A percentile compares a stretch with the other conserved stretches of the same genome.
Evolutionary conservation across 2,797 vertebrate species (phyloP).

Genomic region (Trichosurus vulpecula): DNA sequence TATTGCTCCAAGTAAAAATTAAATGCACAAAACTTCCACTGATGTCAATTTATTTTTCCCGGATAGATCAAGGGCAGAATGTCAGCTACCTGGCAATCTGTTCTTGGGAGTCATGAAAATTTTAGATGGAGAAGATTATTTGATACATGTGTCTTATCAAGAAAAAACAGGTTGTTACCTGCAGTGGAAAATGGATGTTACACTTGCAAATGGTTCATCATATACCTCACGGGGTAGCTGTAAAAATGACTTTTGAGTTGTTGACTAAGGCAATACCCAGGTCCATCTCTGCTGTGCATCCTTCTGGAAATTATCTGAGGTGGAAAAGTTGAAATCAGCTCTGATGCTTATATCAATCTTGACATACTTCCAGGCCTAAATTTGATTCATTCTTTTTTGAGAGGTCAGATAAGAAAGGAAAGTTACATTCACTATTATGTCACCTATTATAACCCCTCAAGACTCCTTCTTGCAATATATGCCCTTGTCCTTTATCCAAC

Average conservation of each 20-base stretch:
- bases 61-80: constrained; percentile 32
- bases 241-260: neutral
- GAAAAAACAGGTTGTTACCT: neutral
- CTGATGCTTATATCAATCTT: constrained; percentile 36
- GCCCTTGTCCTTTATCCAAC: constrained; percentile 27
- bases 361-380: constrained; percentile 24
- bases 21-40: neutral
- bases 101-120: constrained; percentile 19
- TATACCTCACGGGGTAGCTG: neutral
- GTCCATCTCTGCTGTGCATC: constrained; percentile 3
- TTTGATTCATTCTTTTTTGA: constrained; percentile 43
- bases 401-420: constrained; percentile 1
- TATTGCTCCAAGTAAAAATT: constrained; percentile 14
- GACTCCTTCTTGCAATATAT: neutral
- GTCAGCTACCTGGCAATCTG: neutral
- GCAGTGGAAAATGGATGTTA: neutral
- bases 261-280: neutral
- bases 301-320: constrained; percentile 45
- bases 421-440: constrained; percentile 11
- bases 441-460: neutral
- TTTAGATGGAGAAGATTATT: constrained; percentile 43
- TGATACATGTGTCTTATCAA: constrained; percentile 13
- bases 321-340: constrained; percentile 48
- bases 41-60: constrained; percentile 28
- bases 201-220: constrained; percentile 34